Base-by-base conservation (phyloP, 2,797 vertebrate species). In the Harpagifer antarcticus region DNA sequence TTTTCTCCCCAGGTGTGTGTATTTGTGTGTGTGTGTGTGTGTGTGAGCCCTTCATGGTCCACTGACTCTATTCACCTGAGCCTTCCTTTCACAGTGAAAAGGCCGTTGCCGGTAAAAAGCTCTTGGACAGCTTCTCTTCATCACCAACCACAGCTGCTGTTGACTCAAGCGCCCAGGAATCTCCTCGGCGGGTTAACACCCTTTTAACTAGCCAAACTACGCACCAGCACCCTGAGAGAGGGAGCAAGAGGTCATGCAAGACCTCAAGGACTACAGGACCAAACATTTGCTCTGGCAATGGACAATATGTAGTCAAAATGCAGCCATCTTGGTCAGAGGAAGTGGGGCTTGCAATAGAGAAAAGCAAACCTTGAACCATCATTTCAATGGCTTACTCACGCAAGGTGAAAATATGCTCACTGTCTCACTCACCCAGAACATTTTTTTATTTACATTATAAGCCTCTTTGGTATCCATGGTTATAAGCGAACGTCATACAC, bases 51-150 rank as follows among this genome's bases (percentile, higher is more conserved):
- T 89, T 90, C 87, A 93, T 86, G 93, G 91, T 92, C 86, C 86
- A 76, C 81, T 88, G 92, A 86, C 87, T 92, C 89, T 79, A 90
- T 93, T 94, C 91, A 93, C 91, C 93, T 92, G 90, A 85, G 80
- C 66, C 13, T 55, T 81, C 80, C 84, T 89, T 89, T 91, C 83
- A 85, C 77, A 68, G 52, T 89, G 76, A 88, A 89, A 87, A 91
- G 85, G 58, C 74, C 56, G 63, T 76, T 82, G 86, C 66, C 3
- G 62, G 78, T 80, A 70, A 82, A 82, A 87, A 84, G 71, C 82
- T 67, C 86, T 83, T 84, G 84, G 88, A 90, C 87, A 88, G 89
- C 78, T 84, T 86, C 82, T 85, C 86, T 86, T 90, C 90, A 87
- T 89, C 91, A 81, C 87, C 76, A 82, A 70, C 86, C 89, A 68